Conservation (phyloP, 1,140 invertebrate species). For the Adoxophyes honmai region DNA sequence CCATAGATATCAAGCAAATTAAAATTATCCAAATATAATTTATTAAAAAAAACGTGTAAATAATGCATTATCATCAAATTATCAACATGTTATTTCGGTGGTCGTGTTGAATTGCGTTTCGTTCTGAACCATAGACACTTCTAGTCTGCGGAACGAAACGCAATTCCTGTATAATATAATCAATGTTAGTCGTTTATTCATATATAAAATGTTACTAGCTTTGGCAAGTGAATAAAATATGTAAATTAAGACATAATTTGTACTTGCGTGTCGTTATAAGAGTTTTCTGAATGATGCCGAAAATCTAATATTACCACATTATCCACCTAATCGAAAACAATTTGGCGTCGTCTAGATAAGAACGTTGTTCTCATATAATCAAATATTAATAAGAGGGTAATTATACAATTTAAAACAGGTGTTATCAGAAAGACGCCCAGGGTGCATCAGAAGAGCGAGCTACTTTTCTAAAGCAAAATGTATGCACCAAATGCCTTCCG, state of each 20-base stretch:
- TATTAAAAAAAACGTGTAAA: background rate
- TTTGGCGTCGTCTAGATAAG: too few relatives aligned
- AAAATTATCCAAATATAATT: slow-evolving; percentile 4
- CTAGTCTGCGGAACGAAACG: background rate
- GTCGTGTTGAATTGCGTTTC: background rate
- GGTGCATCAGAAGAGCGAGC: too few relatives aligned
- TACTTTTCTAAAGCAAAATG: background rate
- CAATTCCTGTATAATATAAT: slow-evolving; percentile 3
- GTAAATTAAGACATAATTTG: slow-evolving; percentile 26
- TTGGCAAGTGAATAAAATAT: slow-evolving; percentile 33
- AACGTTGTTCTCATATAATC: too few relatives aligned
- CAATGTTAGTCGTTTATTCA: slow-evolving; percentile 5
- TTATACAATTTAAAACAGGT: too few relatives aligned
- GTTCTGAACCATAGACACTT: background rate
- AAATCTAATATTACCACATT: too few relatives aligned
- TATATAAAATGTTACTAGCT: slow-evolving; percentile 23
- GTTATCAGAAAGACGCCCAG: too few relatives aligned
- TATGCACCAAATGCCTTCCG: too few relatives aligned
- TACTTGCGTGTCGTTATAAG: slow-evolving; percentile 21
- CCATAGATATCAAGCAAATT: slow-evolving; percentile 6
- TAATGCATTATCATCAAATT: slow-evolving; percentile 1
- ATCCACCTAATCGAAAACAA: too few relatives aligned
- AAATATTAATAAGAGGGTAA: too few relatives aligned
- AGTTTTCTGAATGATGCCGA: too few relatives aligned
- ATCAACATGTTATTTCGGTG: slow-evolving; percentile 8